Percentiles rank a stretch among this genome's conserved stretches.
These are phyloP conservation scores for Bombus affinis DNA, from an alignment of 1,140 invertebrate genomes.

Conservation along the genomic window DNA sequence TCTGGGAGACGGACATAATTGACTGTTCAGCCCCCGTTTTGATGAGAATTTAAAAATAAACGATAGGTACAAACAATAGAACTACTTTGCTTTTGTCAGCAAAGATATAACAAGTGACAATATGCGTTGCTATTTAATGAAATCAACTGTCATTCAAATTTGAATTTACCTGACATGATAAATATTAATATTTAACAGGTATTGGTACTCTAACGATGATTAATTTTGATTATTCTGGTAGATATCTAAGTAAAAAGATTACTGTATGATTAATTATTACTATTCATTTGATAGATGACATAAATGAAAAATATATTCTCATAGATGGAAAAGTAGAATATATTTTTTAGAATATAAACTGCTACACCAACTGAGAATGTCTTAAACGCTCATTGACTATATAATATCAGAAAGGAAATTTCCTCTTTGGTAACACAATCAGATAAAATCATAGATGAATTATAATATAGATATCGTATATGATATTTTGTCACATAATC, in stretches of 20 bases:
- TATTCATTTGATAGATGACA: neutral
- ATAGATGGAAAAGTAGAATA: constrained; percentile 7
- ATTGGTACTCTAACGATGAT: neutral
- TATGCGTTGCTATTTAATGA: neutral
- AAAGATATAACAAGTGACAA: neutral
- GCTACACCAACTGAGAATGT: constrained; percentile 1
- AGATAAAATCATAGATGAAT: neutral
- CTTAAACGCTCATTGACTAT: neutral
- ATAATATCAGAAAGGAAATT: too few relatives aligned
- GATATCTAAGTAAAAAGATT: neutral
- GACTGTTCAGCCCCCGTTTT: constrained; percentile 89
- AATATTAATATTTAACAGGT: neutral
- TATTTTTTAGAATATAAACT: neutral
- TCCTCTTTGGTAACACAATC: too few relatives aligned
- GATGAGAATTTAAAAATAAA: constrained; percentile 75
- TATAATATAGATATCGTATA: neutral
- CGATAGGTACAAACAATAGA: constrained; percentile 33
- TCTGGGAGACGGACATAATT: constrained; percentile 90
- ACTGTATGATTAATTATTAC: neutral
- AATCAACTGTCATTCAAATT: neutral
- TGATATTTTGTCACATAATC: neutral
- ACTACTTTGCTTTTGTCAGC: neutral
- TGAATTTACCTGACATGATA: constrained; percentile 9
- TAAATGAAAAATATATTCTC: neutral
- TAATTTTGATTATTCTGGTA: neutral